Evolutionary conservation across 2,113 vertebrate genomes (phyloP).

Genomic region (Gulo gulo): DNA sequence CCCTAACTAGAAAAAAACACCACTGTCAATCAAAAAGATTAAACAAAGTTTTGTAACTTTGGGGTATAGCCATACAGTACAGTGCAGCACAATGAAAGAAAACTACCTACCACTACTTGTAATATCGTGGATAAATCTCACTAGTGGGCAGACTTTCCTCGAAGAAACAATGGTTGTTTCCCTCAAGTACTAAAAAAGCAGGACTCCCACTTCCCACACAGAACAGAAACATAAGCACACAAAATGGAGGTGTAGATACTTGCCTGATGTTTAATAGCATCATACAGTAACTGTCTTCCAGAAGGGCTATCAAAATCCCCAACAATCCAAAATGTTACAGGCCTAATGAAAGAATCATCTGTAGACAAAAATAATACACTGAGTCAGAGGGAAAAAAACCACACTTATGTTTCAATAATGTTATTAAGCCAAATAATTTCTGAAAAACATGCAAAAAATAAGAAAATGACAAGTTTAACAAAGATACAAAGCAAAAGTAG

Average conservation of each 20-base stretch:
- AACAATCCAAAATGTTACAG: conserved; percentile 98
- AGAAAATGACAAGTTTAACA: conserved; percentile 23
- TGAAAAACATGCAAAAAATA: conserved; percentile 67
- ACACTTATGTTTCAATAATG: conserved; percentile 15
- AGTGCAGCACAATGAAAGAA: not conserved
- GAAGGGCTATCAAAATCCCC: conserved; percentile 95
- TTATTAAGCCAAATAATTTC: not conserved
- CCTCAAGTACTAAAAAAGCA: not conserved
- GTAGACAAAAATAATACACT: conserved; percentile 56
- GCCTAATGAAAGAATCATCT: conserved; percentile 96
- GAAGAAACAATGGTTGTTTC: not conserved
- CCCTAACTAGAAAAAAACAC: not conserved
- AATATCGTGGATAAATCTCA: not conserved
- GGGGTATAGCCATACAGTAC: not conserved
- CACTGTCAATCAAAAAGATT: not conserved
- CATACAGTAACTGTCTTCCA: conserved; percentile 94
- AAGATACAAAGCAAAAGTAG: conserved; percentile 28
- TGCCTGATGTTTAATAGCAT: conserved; percentile 97
- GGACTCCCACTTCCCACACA: not conserved
- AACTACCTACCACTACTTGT: not conserved
- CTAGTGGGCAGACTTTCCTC: not conserved
- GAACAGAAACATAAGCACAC: not conserved
- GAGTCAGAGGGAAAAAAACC: not conserved
- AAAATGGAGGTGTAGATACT: conserved; percentile 32
- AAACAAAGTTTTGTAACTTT: not conserved